These are phyloP conservation scores for Arrhopalites spinosus DNA, from an alignment of 2,888 invertebrate genomes.

Conservation along the genomic window DNA sequence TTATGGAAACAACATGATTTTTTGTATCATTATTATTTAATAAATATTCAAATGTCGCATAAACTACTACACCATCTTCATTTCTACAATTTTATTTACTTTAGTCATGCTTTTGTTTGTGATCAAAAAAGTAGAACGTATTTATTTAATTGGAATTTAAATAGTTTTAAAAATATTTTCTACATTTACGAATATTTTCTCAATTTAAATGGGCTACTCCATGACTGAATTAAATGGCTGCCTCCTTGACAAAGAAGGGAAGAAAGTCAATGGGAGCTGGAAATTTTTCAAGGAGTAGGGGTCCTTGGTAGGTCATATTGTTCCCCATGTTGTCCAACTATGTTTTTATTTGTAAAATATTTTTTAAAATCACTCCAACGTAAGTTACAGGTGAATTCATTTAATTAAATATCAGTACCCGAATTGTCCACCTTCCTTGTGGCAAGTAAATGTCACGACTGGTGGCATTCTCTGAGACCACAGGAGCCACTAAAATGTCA, in stretches of 20 bases:
- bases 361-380: not conserved
- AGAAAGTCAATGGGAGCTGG: slow-evolving; percentile 42
- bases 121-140: too few relatives aligned
- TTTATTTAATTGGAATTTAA: too few relatives aligned
- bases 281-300: slow-evolving; percentile 61
- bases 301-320: not conserved
- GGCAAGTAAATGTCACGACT: slow-evolving; percentile 76
- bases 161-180: too few relatives aligned
- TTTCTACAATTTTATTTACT: too few relatives aligned
- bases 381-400: slow-evolving; percentile 64
- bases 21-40: too few relatives aligned
- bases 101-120: too few relatives aligned
- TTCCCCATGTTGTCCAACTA: not conserved
- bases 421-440: slow-evolving; percentile 68
- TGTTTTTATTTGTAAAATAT: not conserved
- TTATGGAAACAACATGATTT: too few relatives aligned
- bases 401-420: slow-evolving; percentile 51
- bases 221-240: too few relatives aligned
- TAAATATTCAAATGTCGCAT: too few relatives aligned
- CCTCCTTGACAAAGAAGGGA: slow-evolving; percentile 32
- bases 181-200: too few relatives aligned
- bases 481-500: slow-evolving; percentile 76
- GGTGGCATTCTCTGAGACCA: slow-evolving; percentile 67
- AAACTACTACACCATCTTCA: too few relatives aligned
- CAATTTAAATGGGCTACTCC: too few relatives aligned